These are phyloP conservation scores for Athene cunicularia DNA, from an alignment of 2,113 vertebrate species.

Conservation along the genomic window DNA sequence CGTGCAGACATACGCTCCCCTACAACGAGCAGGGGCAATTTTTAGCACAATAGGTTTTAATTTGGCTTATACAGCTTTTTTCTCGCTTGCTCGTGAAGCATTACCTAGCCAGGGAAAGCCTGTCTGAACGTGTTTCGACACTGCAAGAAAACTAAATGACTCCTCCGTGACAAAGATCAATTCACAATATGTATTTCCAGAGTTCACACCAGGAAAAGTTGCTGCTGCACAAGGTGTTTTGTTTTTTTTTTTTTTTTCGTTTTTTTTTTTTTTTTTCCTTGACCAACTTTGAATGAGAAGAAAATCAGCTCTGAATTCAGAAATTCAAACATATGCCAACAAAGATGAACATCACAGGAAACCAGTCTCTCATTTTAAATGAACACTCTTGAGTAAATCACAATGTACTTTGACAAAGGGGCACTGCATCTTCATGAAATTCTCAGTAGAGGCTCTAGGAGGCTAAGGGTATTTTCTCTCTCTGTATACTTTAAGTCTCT, in stretches of 20 bases:
- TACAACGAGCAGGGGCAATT: not conserved
- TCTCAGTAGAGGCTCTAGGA: constrained; percentile 81
- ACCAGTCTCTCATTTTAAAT: constrained; percentile 29
- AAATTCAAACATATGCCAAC: constrained; percentile 29
- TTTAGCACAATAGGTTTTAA: not conserved
- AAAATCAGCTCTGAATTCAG: constrained; percentile 29
- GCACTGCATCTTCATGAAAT: constrained; percentile 65
- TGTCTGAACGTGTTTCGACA: not conserved
- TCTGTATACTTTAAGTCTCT: constrained; percentile 51
- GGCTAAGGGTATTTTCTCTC: constrained; percentile 74
- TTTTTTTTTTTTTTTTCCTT: not conserved
- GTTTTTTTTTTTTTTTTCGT: too few relatives aligned
- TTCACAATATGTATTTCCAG: not conserved
- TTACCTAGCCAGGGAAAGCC: not conserved
- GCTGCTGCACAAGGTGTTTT: not conserved
- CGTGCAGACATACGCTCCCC: not conserved
- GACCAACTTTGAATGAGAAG: constrained; percentile 40
- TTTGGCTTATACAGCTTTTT: not conserved
- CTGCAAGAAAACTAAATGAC: not conserved
- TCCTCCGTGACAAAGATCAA: not conserved
- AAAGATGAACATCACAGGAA: constrained; percentile 51
- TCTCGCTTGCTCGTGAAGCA: not conserved
- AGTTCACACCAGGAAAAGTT: constrained; percentile 10
- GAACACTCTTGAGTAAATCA: not conserved
- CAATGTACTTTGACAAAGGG: constrained; percentile 15